These are phyloP conservation scores for Acanthurus leucopareius DNA, from an alignment of 2,797 vertebrate genomes.

Conservation along the genomic window DNA sequence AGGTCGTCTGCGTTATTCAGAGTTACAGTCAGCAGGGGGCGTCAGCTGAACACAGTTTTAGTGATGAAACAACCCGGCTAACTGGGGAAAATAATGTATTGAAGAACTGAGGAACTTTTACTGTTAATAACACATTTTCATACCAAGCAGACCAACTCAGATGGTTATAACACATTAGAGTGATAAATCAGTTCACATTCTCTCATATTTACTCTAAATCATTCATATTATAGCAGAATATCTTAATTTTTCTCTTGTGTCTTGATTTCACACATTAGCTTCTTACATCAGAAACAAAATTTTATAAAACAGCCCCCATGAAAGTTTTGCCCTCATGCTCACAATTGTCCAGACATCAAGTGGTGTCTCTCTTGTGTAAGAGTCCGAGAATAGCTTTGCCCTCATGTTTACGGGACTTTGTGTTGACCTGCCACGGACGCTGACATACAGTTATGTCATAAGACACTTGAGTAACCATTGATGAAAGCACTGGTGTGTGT, in stretches of 20 bases:
- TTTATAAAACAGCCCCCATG: background rate
- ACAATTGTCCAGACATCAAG: conserved; percentile 18
- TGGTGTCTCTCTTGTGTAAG: conserved; percentile 65
- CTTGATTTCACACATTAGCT: background rate
- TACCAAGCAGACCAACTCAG: background rate
- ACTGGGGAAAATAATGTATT: conserved; percentile 2
- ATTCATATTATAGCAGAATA: background rate
- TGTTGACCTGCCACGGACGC: conserved; percentile 47
- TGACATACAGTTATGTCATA: conserved; percentile 44
- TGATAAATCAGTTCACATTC: background rate
- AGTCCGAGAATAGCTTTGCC: conserved; percentile 77
- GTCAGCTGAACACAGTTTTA: conserved; percentile 5
- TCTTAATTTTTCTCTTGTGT: background rate
- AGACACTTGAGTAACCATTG: conserved; percentile 17
- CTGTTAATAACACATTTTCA: background rate
- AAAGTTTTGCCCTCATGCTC: background rate
- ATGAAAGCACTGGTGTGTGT: background rate
- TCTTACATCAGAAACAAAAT: background rate
- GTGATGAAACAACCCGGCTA: conserved; percentile 6
- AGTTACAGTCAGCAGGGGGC: conserved; percentile 24
- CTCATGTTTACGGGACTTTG: conserved; percentile 57
- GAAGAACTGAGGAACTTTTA: background rate
- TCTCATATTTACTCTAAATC: too few species aligned
- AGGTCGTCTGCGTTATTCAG: background rate
- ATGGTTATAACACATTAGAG: background rate